Evolutionary conservation across 2,888 invertebrate species (phyloP).

Genomic region (Osmoderma eremita): DNA sequence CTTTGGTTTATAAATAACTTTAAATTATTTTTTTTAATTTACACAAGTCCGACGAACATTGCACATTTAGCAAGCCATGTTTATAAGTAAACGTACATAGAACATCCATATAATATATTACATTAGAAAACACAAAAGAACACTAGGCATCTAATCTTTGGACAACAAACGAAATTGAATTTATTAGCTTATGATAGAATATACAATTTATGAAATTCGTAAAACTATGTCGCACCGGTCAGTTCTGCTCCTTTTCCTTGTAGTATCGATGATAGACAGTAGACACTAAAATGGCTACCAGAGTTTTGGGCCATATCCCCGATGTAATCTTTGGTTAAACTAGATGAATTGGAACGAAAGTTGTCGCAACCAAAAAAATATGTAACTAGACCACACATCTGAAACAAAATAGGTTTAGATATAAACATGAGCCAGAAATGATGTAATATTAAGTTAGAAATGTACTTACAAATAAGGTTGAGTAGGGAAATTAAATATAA

Average conservation of each 20-base stretch:
- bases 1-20: conserved; percentile 41
- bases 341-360: conserved; percentile 28
- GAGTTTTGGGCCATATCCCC: not conserved
- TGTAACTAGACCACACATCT: conserved; percentile 46
- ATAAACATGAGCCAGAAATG: too few species aligned
- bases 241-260: not conserved
- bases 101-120: conserved; percentile 15
- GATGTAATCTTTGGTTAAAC: conserved; percentile 40
- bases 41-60: conserved; percentile 30
- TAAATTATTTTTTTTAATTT: conserved; percentile 29
- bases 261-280: not conserved
- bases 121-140: conserved; percentile 19
- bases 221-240: conserved; percentile 8
- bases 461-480: conserved; percentile 32
- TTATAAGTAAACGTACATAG: not conserved
- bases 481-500: conserved; percentile 66
- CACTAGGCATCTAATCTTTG: conserved; percentile 36
- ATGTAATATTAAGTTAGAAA: not conserved
- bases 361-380: conserved; percentile 49
- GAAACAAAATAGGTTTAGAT: conserved; percentile 39
- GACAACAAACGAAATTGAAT: conserved; percentile 30
- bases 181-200: conserved; percentile 9
- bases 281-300: not conserved
- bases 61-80: conserved; percentile 30
- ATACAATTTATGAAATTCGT: not conserved